These are phyloP conservation scores for Meles meles DNA, from an alignment of 2,113 vertebrate genomes.

Conservation along the genomic window DNA sequence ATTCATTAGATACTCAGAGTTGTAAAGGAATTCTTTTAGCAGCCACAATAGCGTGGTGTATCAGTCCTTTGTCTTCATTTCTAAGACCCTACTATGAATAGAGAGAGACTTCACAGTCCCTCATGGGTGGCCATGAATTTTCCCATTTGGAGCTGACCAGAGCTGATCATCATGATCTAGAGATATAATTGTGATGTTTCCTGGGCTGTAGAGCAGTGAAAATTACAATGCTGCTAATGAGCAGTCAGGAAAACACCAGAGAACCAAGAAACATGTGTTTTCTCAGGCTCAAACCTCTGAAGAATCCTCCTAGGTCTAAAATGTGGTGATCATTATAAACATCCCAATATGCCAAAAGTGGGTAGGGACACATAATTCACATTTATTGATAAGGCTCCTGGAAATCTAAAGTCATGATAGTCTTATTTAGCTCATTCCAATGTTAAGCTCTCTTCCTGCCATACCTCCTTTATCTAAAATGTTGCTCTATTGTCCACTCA, in stretches of 20 bases:
- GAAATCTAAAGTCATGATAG: neutral
- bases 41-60: neutral
- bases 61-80: neutral
- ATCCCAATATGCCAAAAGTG: neutral
- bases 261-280: slow-evolving; percentile 20
- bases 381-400: neutral
- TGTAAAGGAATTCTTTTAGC: neutral
- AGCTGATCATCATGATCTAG: neutral
- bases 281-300: slow-evolving; percentile 13
- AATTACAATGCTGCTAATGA: slow-evolving; percentile 36
- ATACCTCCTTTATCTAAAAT: neutral
- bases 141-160: neutral
- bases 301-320: neutral
- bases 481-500: neutral
- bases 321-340: neutral
- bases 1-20: neutral
- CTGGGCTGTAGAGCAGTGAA: neutral
- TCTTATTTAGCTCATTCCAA: neutral
- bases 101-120: neutral
- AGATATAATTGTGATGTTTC: slow-evolving; percentile 7
- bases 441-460: neutral
- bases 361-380: neutral
- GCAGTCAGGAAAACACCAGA: slow-evolving; percentile 17
- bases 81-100: neutral
- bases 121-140: neutral